Percentiles rank a stretch among this genome's conserved stretches.
Evolutionary conservation across 2,888 invertebrate genomes (phyloP).

Genomic region (Subacronicta megacephala): DNA sequence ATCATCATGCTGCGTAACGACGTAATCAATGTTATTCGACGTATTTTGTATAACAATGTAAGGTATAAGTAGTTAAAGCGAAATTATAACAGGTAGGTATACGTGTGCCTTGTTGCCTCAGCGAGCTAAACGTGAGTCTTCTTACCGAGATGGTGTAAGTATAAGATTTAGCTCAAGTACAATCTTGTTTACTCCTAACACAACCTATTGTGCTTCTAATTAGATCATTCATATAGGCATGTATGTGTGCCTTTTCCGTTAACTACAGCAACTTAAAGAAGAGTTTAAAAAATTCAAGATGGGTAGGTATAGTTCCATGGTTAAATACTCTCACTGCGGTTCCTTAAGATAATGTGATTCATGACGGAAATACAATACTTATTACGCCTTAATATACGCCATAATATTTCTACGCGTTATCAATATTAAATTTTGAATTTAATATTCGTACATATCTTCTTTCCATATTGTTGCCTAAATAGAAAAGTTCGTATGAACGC

Average conservation of each 20-base stretch:
- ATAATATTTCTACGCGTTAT: conserved; percentile 3
- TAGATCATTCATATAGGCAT: background rate
- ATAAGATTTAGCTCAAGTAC: conserved; percentile 34
- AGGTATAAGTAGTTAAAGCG: conserved; percentile 12
- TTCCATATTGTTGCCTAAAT: background rate
- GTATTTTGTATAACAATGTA: conserved; percentile 27
- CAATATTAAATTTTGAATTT: no score
- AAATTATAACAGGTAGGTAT: conserved; percentile 1
- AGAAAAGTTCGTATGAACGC: background rate
- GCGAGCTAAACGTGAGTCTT: conserved; percentile 12
- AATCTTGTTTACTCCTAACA: conserved; percentile 27
- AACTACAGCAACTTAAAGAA: background rate
- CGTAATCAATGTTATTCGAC: conserved; percentile 19
- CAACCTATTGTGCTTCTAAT: conserved; percentile 8
- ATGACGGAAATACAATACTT: background rate
- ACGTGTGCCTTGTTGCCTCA: conserved; percentile 22
- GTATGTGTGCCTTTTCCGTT: background rate
- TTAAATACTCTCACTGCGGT: no score
- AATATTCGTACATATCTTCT: no score
- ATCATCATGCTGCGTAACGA: conserved; percentile 16
- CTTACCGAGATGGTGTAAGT: conserved; percentile 13
- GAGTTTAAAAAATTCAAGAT: no score
- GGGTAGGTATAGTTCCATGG: no score
- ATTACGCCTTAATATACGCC: background rate
- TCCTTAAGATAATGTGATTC: background rate